Base-by-base conservation (phyloP, 2,797 vertebrate species). In the Alcedo atthis region DNA sequence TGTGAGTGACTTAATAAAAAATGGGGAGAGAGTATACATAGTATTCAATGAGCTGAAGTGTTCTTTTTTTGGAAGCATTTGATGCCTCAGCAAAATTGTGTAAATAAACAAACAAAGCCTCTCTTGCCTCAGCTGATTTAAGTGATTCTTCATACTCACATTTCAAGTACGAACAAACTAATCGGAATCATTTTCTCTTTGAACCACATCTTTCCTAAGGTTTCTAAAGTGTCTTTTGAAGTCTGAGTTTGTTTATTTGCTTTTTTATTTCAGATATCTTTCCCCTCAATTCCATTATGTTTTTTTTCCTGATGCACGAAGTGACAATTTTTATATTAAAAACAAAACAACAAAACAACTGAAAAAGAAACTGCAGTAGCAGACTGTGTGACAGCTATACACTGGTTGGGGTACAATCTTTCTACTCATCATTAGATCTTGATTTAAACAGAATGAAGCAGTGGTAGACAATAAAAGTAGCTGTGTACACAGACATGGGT, bases 261-360 rank as follows among this genome's bases (percentile, higher is more conserved):
- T 62, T 74, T 11, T 71, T 87, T 74, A 6, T 94, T 92, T 84
- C 42, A 87, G 92, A 15, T n/a, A 94, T 93, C 75, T 33, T 12
- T 80, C 24, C 66, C 21, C 59, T 12, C 25, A 90, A 68, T 81
- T 91, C 30, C 24, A 33, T 22, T 10, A 15, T 40, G 5, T 2
- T 22, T 82, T 77, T 87, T 88, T 74, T n/a, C 35, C 22, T 87
- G 14, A 15, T 77, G 33, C 9, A 13, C 30, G 35, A 85, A 74
- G 24, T 33, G 32, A 84, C 9, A 30, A 7, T 57, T 61, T 69
- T 64, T 51, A 51, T 28, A 51, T 26, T 53, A 22, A 26, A 37
- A 35, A 58, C 16, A 58, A 57, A 6, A 43, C 28, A 69, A 37
- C 54, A 67, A 25, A 43, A 6, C 5, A 33, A 12, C 22, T 40